A percentile compares a stretch with the other conserved stretches of the same genome.
phyloP scores from a whole-genome alignment of 1,140 invertebrate genomes.

The Leptinotarsa undecemlineata region DNA sequence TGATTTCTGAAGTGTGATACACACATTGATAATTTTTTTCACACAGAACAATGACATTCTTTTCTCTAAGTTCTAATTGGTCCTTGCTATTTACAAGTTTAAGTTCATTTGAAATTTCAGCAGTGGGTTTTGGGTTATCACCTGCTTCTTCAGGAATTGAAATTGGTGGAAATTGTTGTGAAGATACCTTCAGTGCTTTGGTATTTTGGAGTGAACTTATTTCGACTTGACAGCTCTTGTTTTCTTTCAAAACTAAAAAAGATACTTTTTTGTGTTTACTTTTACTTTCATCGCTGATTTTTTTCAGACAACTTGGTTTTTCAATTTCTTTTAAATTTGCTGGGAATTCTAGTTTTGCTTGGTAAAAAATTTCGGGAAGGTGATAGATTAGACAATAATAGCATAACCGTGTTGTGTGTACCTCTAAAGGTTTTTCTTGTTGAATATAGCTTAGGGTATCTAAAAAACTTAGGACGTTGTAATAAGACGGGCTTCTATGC shows the following conservation, averaged over 20 bases:
- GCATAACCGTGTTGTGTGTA: constrained; percentile 26
- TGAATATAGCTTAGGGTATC: constrained; percentile 30
- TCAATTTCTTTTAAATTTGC: not conserved
- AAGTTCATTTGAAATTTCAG: not conserved
- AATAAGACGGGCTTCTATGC: constrained; percentile 33
- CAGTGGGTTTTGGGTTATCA: not conserved
- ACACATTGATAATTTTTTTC: not conserved
- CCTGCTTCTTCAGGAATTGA: not conserved
- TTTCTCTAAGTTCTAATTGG: not conserved
- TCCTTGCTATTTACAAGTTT: not conserved
- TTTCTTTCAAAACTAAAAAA: constrained; percentile 21
- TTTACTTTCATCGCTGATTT: constrained; percentile 20
- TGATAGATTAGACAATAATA: not conserved
- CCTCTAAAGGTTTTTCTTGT: constrained; percentile 31
- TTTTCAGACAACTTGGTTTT: constrained; percentile 20
- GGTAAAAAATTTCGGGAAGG: constrained; percentile 9
- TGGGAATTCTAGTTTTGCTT: not conserved
- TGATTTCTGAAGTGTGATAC: not conserved
- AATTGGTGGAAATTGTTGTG: constrained; percentile 17
- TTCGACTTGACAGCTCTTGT: constrained; percentile 29
- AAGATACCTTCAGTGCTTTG: constrained; percentile 1
- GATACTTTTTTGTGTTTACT: constrained; percentile 22
- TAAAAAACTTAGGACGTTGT: constrained; percentile 36
- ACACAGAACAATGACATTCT: not conserved
- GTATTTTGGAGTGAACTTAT: constrained; percentile 28